These are phyloP conservation scores for Drosophila kikkawai DNA, from an alignment of 1,140 invertebrate species.

Conservation along the genomic window DNA sequence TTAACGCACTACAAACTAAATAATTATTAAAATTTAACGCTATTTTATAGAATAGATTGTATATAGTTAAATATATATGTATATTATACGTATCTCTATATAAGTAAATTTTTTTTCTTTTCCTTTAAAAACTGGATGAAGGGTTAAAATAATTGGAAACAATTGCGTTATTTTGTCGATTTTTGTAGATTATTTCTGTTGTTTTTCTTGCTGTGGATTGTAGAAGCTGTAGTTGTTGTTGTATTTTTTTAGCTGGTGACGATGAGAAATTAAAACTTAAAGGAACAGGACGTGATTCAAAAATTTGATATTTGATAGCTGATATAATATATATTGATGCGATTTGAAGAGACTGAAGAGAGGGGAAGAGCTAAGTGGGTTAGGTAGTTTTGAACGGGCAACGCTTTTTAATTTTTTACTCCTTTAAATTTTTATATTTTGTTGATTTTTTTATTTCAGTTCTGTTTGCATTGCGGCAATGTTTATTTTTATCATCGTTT, in stretches of 20 bases:
- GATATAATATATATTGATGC: conserved; percentile 19
- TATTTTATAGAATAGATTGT: conserved; percentile 66
- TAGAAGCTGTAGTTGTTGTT: conserved; percentile 23
- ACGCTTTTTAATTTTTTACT: conserved; percentile 47
- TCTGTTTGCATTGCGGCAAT: conserved; percentile 32
- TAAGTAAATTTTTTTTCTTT: conserved; percentile 27
- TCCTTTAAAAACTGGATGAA: conserved; percentile 42
- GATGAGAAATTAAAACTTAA: conserved; percentile 55
- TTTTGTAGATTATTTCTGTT: conserved; percentile 5
- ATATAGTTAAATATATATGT: conserved; percentile 64
- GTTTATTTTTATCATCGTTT: conserved; percentile 4
- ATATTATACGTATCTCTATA: conserved; percentile 56
- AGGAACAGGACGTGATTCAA: conserved; percentile 49
- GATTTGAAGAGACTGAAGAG: conserved; percentile 46
- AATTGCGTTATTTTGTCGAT: conserved; percentile 28
- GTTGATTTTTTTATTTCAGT: conserved; percentile 43
- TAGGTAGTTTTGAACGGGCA: conserved; percentile 34
- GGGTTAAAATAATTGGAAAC: conserved; percentile 19
- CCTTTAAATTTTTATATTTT: conserved; percentile 22
- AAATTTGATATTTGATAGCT: conserved; percentile 26
- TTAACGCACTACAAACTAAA: conserved; percentile 80
- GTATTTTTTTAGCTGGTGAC: conserved; percentile 21
- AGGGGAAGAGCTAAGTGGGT: conserved; percentile 39
- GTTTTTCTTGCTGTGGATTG: conserved; percentile 26
- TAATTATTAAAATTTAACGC: conserved; percentile 79